A percentile compares a stretch with the other conserved stretches of the same genome.
Conservation (phyloP, 2,113 vertebrate species). For the Protobothrops flavoviridis region DNA sequence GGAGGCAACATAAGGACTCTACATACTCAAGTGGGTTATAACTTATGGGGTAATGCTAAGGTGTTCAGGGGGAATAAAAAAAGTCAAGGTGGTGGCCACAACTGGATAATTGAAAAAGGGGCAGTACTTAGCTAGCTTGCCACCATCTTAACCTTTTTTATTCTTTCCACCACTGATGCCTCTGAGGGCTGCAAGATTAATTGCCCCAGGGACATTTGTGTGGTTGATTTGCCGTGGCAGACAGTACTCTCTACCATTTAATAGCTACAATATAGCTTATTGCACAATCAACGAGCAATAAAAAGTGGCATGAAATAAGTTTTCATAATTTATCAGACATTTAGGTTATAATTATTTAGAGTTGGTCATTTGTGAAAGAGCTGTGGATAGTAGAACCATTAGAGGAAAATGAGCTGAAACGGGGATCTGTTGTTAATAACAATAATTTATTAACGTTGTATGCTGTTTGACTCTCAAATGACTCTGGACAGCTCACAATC, state of each 20-base stretch:
- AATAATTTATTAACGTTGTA: not conserved
- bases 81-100: not conserved
- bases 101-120: not conserved
- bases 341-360: not conserved
- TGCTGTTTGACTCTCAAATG: not conserved
- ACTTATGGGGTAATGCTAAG: not conserved
- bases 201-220: not conserved
- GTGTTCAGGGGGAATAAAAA: not conserved
- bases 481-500: not conserved
- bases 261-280: not conserved
- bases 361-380: not conserved
- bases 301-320: not conserved
- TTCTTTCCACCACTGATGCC: not conserved
- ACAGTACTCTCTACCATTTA: constrained; percentile 8
- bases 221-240: constrained; percentile 5
- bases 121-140: not conserved
- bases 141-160: not conserved
- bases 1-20: not conserved
- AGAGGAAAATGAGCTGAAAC: not conserved
- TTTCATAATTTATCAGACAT: not conserved
- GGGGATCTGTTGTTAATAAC: not conserved
- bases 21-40: not conserved
- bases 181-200: not conserved
- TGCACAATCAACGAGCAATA: not conserved
- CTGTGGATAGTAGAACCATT: not conserved